These are phyloP conservation scores for Malurus cyaneus DNA, from an alignment of 2,113 vertebrate genomes.

Conservation along the genomic window DNA sequence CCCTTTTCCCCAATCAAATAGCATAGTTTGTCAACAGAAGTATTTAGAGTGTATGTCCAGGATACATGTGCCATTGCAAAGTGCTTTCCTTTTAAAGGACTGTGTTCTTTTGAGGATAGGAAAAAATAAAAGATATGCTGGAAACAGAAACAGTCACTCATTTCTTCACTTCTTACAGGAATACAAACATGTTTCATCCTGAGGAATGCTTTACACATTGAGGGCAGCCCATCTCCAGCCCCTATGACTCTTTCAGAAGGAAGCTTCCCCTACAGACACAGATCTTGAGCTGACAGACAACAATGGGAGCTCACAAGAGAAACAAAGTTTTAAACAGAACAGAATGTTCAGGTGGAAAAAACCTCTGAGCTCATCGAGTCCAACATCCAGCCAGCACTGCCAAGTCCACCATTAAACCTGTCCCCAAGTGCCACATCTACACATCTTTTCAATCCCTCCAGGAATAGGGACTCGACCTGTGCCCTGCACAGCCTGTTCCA, in stretches of 20 bases:
- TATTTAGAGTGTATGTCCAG: neutral
- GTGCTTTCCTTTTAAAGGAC: slow-evolving; percentile 49
- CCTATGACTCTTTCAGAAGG: neutral
- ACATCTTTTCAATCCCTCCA: neutral
- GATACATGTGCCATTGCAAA: neutral
- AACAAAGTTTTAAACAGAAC: neutral
- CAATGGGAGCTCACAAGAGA: slow-evolving; percentile 12
- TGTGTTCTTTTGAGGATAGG: neutral
- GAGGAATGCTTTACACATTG: neutral
- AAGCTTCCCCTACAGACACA: neutral
- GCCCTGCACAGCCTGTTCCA: neutral
- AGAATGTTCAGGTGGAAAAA: neutral
- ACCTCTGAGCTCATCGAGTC: neutral
- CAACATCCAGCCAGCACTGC: neutral
- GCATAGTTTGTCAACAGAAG: neutral
- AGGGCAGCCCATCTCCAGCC: neutral
- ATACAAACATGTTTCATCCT: slow-evolving; percentile 3
- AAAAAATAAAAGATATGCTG: neutral
- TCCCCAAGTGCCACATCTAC: neutral
- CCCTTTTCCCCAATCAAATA: neutral
- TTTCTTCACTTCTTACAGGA: slow-evolving; percentile 34
- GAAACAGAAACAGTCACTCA: neutral
- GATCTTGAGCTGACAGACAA: neutral
- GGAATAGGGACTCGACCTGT: neutral
- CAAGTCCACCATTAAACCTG: neutral